Percentiles rank a stretch among this genome's conserved stretches.
phyloP scores from a whole-genome alignment of 1,140 invertebrate genomes.

The Pseudomyrmex gracilis region DNA sequence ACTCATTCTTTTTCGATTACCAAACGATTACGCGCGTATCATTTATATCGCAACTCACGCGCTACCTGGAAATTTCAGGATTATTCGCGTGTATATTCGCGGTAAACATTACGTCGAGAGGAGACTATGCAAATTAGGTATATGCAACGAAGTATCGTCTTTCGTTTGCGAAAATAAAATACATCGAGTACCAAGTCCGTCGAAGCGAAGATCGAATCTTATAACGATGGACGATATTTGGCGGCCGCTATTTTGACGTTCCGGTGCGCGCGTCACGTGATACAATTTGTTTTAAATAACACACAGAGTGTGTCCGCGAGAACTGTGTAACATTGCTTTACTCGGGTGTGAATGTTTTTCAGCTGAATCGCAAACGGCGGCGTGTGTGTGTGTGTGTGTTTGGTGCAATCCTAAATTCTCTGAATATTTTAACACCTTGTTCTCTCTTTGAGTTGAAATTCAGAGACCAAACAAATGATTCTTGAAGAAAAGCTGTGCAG shows the following conservation, averaged over 20 bases:
- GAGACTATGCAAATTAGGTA: constrained; percentile 53
- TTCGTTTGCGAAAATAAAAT: constrained; percentile 70
- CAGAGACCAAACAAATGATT: too few relatives aligned
- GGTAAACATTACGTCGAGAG: constrained; percentile 37
- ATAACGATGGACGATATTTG: constrained; percentile 47
- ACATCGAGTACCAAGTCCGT: constrained; percentile 40
- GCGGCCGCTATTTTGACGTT: constrained; percentile 41
- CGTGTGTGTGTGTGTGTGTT: too few relatives aligned
- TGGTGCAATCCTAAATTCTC: background rate
- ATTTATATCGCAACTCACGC: background rate
- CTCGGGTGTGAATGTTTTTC: background rate
- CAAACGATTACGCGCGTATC: too few relatives aligned
- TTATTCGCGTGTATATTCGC: constrained; percentile 9
- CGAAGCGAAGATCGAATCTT: constrained; percentile 20
- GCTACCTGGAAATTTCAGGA: background rate
- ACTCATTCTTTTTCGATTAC: too few relatives aligned
- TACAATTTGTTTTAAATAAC: constrained; percentile 56
- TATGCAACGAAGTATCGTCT: constrained; percentile 56
- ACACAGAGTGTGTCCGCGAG: background rate
- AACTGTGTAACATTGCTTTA: background rate
- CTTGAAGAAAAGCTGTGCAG: background rate
- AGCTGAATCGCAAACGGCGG: background rate
- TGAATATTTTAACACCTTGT: background rate
- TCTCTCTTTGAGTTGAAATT: too few relatives aligned
- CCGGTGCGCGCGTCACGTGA: background rate